Evolutionary conservation across 2,113 vertebrate species (phyloP), one percentile per base, ranked within the genome.

Genomic region (Otus sunia): DNA sequence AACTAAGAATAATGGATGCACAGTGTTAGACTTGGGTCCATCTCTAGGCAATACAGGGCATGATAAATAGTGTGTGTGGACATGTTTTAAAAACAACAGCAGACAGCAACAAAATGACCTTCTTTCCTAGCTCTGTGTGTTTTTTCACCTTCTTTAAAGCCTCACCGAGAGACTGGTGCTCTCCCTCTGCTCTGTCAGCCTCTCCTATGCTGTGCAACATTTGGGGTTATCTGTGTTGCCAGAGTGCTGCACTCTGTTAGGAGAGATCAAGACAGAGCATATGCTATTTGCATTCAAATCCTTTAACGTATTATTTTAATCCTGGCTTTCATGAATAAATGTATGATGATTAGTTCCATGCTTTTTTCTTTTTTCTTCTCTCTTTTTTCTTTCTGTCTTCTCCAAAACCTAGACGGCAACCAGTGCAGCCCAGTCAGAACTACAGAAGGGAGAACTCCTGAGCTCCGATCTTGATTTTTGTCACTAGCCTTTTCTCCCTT

Each of bases 291-390:
- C 55, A 94, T 90, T 53, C 20, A 58, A 66, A 88, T 58, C 22
- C 45, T 88, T 93, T 72, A 80, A 82, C 37, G 25, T n/a, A 23
- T 12, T 84, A 47, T 73, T 92, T 92, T 59, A 75, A 68, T 88
- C 71, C 67, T 60, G 30, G 36, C 39, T 94, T 88, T 90, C 43
- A 90, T 87, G 73, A 96, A 92, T 84, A 91, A 91, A 94, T 95
- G 20, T 27, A 81, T 63, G 39, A 67, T 41, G 89, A 91, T 78
- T 82, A 92, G 43, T 60, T 67, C 5, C 9, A 62, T 60, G 34
- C 22, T 45, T 17, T 20, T 21, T 45, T 18, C 4, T 4, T 29
- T 29, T 9, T n/a, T 13, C 2, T 18, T 29, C 26, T 9, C 32
- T 13, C 2, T 41, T 66, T 41, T 53, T 50, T 11, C 4, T 39